phyloP scores from a whole-genome alignment of 2,888 invertebrate species.

The Callosobruchus maculatus region DNA sequence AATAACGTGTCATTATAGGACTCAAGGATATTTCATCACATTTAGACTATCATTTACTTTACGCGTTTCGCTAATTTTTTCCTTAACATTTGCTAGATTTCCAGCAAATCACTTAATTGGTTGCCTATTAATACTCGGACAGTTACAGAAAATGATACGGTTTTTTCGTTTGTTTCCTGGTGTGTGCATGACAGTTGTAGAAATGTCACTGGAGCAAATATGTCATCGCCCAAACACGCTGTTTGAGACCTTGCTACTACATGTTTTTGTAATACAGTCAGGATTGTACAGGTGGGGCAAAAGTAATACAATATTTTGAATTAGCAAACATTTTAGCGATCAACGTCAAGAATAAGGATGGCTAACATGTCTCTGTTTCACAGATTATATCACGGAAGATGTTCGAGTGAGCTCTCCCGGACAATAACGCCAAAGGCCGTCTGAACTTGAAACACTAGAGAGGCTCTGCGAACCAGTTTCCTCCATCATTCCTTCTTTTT shows the following conservation, averaged over 20 bases:
- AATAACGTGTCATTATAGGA: slow-evolving; percentile 6
- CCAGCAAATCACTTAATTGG: background rate
- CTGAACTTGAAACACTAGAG: too few relatives aligned
- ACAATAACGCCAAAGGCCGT: too few relatives aligned
- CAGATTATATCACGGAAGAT: too few relatives aligned
- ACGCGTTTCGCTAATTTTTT: background rate
- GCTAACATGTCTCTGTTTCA: too few relatives aligned
- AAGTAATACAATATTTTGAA: too few relatives aligned
- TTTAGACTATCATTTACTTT: slow-evolving; percentile 3
- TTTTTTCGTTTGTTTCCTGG: background rate
- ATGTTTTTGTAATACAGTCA: background rate
- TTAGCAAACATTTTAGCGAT: too few relatives aligned
- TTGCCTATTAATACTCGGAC: background rate
- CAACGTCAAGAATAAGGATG: too few relatives aligned
- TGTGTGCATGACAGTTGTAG: background rate
- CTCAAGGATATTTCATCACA: slow-evolving; percentile 13
- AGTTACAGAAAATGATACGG: background rate
- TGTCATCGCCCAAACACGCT: background rate
- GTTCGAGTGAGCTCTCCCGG: too few relatives aligned
- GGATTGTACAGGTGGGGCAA: too few relatives aligned
- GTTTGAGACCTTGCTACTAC: background rate
- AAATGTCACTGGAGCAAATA: background rate
- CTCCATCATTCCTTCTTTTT: too few relatives aligned
- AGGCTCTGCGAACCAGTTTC: too few relatives aligned
- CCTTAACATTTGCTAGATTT: background rate